Conservation (phyloP, 2,797 vertebrate genomes). For the Erpetoichthys calabaricus region DNA sequence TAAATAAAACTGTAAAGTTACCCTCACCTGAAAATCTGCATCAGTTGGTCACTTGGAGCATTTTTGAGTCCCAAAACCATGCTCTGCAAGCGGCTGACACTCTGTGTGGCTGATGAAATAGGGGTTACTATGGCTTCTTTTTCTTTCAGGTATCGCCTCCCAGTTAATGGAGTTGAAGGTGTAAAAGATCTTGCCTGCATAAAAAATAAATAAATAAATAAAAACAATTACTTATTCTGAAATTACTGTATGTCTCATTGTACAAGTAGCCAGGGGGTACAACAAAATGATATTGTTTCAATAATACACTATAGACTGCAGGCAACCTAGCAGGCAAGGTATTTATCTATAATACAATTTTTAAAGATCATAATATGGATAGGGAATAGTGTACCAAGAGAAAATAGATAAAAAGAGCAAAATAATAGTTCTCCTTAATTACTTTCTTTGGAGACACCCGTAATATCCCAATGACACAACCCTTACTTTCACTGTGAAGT, state of each 20-base stretch:
- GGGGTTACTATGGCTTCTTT: constrained; percentile 79
- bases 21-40: constrained; percentile 66
- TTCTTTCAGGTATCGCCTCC: constrained; percentile 78
- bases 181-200: constrained; percentile 68
- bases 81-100: constrained; percentile 78
- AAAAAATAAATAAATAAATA: no score
- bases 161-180: constrained; percentile 87
- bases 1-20: not conserved
- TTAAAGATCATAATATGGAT: no score
- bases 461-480: no score
- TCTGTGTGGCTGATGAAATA: constrained; percentile 86
- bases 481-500: no score
- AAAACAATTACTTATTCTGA: not conserved
- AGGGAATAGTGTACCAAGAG: no score
- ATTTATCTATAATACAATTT: no score
- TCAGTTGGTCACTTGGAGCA: constrained; percentile 68
- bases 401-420: no score
- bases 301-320: constrained; percentile 16
- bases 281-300: constrained; percentile 11
- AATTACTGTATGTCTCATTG: constrained; percentile 1
- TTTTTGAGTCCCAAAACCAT: constrained; percentile 74
- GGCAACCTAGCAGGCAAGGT: no score
- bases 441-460: no score
- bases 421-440: no score
- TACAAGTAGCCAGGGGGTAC: constrained; percentile 12